phyloP scores from a whole-genome alignment of 2,797 vertebrate genomes.

The Acrocephalus scirpaceus region DNA sequence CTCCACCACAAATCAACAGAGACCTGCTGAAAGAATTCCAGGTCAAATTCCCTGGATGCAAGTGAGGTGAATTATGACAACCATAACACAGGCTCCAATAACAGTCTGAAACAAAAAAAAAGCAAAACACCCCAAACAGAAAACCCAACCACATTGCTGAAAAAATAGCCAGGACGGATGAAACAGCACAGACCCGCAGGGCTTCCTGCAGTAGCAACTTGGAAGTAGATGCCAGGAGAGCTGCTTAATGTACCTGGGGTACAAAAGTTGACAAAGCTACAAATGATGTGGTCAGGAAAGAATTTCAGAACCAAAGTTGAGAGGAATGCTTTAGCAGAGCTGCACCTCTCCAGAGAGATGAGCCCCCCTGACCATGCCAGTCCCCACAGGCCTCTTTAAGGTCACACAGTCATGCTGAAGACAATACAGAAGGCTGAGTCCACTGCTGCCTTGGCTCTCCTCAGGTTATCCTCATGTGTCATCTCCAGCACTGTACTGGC shows the following conservation, averaged over 20 bases:
- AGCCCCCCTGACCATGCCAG: not conserved
- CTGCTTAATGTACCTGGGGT: not conserved
- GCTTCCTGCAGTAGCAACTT: not conserved
- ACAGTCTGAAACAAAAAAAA: not conserved
- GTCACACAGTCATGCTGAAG: not conserved
- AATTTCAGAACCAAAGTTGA: not conserved
- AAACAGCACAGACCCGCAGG: not conserved
- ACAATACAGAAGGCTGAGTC: not conserved
- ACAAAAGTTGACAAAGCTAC: not conserved
- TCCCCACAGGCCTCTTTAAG: not conserved
- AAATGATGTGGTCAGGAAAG: not conserved
- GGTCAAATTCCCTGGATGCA: not conserved
- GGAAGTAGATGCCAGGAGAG: not conserved
- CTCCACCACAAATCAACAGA: not conserved
- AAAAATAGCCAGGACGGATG: not conserved
- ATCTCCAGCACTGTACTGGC: not conserved
- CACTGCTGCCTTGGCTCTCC: not conserved
- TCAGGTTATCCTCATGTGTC: not conserved
- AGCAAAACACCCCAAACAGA: not conserved
- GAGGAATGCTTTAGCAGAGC: not conserved
- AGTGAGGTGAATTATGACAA: not conserved
- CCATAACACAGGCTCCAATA: not conserved
- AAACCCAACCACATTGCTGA: not conserved
- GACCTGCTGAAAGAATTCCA: not conserved
- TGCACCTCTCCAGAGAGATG: not conserved